These are phyloP conservation scores for Tipula vernalis DNA, from an alignment of 2,888 invertebrate species.

Conservation along the genomic window DNA sequence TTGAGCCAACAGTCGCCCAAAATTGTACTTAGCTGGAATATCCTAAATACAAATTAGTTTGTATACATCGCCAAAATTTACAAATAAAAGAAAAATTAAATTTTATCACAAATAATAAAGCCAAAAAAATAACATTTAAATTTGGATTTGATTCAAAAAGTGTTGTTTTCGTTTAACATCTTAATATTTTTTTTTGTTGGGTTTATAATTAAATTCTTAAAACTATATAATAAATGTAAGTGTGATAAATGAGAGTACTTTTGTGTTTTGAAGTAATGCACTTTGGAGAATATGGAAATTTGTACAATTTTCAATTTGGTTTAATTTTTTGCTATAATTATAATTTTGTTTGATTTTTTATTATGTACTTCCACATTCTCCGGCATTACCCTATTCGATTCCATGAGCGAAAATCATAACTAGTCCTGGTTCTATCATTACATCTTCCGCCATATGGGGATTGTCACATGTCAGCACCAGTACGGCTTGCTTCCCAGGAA, in stretches of 20 bases:
- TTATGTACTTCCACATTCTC: slow-evolving; percentile 6
- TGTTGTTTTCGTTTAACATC: neutral
- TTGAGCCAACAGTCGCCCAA: neutral
- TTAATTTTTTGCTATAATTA: neutral
- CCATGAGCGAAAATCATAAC: slow-evolving; percentile 99
- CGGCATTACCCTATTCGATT: slow-evolving; percentile 49
- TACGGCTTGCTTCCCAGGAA: slow-evolving; percentile 93
- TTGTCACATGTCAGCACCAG: slow-evolving; percentile 91
- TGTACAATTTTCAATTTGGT: neutral
- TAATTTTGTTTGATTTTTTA: neutral
- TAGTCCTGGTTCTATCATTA: slow-evolving; percentile 91
- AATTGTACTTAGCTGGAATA: neutral
- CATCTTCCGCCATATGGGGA: slow-evolving; percentile 86
- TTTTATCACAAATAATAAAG: slow-evolving; percentile 8
- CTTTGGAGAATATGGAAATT: neutral
- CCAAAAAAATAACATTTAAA: neutral
- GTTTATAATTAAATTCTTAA: neutral
- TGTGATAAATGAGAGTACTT: neutral
- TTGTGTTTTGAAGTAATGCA: neutral
- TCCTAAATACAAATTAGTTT: neutral
- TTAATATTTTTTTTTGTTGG: neutral
- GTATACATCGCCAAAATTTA: neutral
- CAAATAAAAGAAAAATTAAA: neutral
- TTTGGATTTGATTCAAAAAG: neutral
- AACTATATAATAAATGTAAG: neutral